phyloP scores from a whole-genome alignment of 2,797 vertebrate species.

The Bovichtus diacanthus region DNA sequence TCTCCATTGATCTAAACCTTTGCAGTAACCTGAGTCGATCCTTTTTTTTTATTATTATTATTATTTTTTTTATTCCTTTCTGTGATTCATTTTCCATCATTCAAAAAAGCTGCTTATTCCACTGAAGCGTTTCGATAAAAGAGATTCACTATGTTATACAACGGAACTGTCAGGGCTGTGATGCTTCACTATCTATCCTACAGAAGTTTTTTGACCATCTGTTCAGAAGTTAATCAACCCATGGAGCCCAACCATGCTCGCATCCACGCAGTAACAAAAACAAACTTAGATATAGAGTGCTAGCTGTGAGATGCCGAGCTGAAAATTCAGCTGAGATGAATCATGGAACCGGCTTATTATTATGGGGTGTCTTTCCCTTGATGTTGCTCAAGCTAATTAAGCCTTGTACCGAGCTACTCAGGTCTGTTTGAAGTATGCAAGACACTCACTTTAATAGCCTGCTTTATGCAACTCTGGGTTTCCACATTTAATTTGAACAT shows the following conservation, averaged over 20 bases:
- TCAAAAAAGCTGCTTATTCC: slow-evolving; percentile 64
- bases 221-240: slow-evolving; percentile 17
- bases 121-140: slow-evolving; percentile 35
- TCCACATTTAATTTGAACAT: slow-evolving; percentile 61
- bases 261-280: slow-evolving; percentile 3
- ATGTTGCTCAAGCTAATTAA: slow-evolving; percentile 79
- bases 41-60: slow-evolving; percentile 53
- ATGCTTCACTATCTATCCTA: slow-evolving; percentile 10
- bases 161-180: not conserved
- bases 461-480: slow-evolving; percentile 55
- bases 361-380: slow-evolving; percentile 72
- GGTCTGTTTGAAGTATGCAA: slow-evolving; percentile 72
- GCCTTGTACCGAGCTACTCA: slow-evolving; percentile 57
- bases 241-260: not conserved
- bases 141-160: slow-evolving; percentile 40
- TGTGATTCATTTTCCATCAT: slow-evolving; percentile 63
- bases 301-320: slow-evolving; percentile 39
- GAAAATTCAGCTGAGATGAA: slow-evolving; percentile 69
- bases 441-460: slow-evolving; percentile 58
- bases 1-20: slow-evolving; percentile 63
- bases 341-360: slow-evolving; percentile 71
- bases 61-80: slow-evolving; percentile 50
- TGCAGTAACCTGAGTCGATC: slow-evolving; percentile 50
- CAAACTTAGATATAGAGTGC: not conserved
- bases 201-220: slow-evolving; percentile 3